A percentile compares a stretch with the other conserved stretches of the same genome.
phyloP scores from a whole-genome alignment of 2,113 vertebrate genomes.

The Dipodomys ordii region DNA sequence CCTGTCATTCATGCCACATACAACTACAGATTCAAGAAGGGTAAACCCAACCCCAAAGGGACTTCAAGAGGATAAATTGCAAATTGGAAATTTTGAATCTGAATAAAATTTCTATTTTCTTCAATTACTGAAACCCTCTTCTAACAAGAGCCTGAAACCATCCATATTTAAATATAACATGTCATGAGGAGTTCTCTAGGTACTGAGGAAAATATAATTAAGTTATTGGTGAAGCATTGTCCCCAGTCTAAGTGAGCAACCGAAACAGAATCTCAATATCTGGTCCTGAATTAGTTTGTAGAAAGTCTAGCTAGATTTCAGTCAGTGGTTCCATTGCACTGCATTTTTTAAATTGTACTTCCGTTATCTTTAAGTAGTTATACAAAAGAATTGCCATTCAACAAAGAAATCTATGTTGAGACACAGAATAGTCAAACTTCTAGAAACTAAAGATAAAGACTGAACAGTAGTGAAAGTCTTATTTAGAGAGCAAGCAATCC shows the following conservation, averaged over 20 bases:
- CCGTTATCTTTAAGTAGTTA: too few relatives aligned
- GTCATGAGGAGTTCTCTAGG: conserved; percentile 62
- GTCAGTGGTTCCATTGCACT: neutral
- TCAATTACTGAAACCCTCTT: conserved; percentile 84
- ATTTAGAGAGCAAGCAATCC: neutral
- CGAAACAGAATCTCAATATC: neutral
- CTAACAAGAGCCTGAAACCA: conserved; percentile 77
- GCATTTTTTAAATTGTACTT: neutral
- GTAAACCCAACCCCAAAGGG: conserved; percentile 60
- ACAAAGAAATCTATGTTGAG: neutral
- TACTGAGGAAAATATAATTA: conserved; percentile 68
- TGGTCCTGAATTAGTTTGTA: neutral
- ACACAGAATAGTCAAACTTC: neutral
- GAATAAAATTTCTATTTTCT: conserved; percentile 82
- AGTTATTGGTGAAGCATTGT: conserved; percentile 54
- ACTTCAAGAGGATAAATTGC: conserved; percentile 85
- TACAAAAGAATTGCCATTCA: too few relatives aligned
- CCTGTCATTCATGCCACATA: too few relatives aligned
- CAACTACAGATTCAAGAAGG: too few relatives aligned
- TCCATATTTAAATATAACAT: conserved; percentile 78
- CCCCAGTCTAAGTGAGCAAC: neutral
- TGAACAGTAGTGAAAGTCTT: neutral
- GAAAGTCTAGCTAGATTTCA: neutral
- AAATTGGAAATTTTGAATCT: conserved; percentile 80
- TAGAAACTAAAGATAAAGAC: neutral